Base-by-base conservation (phyloP, 2,113 vertebrate genomes). In the Prunella fulvescens region DNA sequence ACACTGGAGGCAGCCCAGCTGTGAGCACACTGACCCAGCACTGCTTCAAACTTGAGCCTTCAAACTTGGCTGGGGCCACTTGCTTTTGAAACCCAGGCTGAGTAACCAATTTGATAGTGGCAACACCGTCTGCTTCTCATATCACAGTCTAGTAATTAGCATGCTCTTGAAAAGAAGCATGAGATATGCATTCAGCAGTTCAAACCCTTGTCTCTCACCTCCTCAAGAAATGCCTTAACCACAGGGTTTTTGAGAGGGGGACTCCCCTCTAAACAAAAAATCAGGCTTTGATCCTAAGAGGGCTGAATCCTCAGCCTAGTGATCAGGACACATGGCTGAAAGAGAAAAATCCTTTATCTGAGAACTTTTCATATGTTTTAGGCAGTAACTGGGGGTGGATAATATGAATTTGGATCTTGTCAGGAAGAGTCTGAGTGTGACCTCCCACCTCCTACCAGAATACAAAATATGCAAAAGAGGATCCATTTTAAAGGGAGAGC, bases 391-490 rank as follows among this genome's bases (percentile, higher is more conserved):
- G 70, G 61, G 37, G 78, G 82, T 73, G 91, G 79, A 92, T 88
- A 93, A 86, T 74, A 83, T 54, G 88, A 83, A 88, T 88, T 92
- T 88, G 82, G 92, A 96, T 83, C 80, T 83, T 81, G 82, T 88
- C 76, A 88, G 88, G 72, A 94, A 94, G 39, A 95, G 60, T 78
- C 60, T 72, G 48, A 86, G 60, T 81, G 80, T 88, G 95, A 96
- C 88, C 95, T 97, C 91, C 79, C 90, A 86, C 90, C 80, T 95
- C 92, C 95, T 96, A 94, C 81, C 81, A 87, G 78, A 94, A 91
- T 79, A 93, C 66, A 90, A 74, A 93, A 82, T 80, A 93, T 90
- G 85, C 88, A 94, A 86, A 96, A 61, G 64, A 95, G 62, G 79
- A 90, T 88, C 67, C 82, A 92, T 95, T 92, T 96, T 77, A 92